phyloP scores from a whole-genome alignment of 1,140 invertebrate genomes.

The Dinoponera quadriceps region DNA sequence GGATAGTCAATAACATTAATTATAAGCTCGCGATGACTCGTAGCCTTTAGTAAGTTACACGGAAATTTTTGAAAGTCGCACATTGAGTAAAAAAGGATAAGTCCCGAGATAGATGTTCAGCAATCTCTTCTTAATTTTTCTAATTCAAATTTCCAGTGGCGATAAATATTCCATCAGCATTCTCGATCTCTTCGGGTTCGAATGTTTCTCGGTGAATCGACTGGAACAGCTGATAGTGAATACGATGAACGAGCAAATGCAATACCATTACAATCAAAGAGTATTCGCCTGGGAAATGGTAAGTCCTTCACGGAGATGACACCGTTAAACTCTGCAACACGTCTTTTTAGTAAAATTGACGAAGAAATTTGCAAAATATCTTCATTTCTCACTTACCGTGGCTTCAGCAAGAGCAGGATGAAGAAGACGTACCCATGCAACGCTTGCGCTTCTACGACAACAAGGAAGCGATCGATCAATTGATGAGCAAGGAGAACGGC shows the following conservation, averaged over 20 bases:
- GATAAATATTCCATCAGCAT: slow-evolving; percentile 92
- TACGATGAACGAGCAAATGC: slow-evolving; percentile 95
- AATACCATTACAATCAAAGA: slow-evolving; percentile 95
- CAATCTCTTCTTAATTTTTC: neutral
- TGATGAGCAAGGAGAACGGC: slow-evolving; percentile 93
- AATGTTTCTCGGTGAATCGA: slow-evolving; percentile 94
- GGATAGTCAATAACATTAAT: slow-evolving; percentile 95
- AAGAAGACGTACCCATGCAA: slow-evolving; percentile 92
- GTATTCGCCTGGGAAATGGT: slow-evolving; percentile 95
- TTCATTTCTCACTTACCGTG: neutral
- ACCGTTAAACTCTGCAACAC: neutral
- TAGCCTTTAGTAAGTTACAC: slow-evolving; percentile 92
- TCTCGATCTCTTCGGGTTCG: slow-evolving; percentile 96
- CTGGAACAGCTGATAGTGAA: slow-evolving; percentile 96
- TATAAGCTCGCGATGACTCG: slow-evolving; percentile 91
- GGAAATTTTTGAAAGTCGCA: neutral
- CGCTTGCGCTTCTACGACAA: slow-evolving; percentile 94
- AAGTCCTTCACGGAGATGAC: slow-evolving; percentile 65
- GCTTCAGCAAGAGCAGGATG: slow-evolving; percentile 89
- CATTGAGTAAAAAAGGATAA: neutral
- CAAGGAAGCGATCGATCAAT: slow-evolving; percentile 93
- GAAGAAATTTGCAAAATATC: no score
- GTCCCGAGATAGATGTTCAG: neutral
- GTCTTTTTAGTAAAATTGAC: no score
- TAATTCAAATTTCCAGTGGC: slow-evolving; percentile 88